Evolutionary conservation across 2,888 invertebrate species (phyloP).

Genomic region (Lasioglossum calceatum): DNA sequence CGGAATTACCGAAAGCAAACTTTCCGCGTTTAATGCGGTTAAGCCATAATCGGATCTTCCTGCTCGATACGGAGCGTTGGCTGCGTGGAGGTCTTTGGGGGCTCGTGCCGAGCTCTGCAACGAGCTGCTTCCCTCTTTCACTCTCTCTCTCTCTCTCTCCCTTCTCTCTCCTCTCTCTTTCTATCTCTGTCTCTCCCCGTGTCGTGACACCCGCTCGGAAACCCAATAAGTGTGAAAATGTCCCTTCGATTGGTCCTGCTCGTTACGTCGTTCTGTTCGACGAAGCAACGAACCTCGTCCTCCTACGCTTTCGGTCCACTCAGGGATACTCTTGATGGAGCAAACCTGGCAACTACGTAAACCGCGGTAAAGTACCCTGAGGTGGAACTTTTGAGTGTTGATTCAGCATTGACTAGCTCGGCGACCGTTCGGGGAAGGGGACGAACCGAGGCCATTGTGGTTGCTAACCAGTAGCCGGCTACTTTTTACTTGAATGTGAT

Average conservation of each 20-base stretch:
- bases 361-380: neutral
- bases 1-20: slow-evolving; percentile 73
- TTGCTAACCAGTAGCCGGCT: neutral
- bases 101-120: slow-evolving; percentile 49
- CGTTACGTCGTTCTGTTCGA: neutral
- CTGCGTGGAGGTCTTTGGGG: slow-evolving; percentile 52
- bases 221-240: slow-evolving; percentile 41
- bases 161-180: neutral
- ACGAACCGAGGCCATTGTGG: neutral
- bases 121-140: neutral
- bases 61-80: slow-evolving; percentile 63
- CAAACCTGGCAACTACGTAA: slow-evolving; percentile 2
- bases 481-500: neutral
- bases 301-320: neutral
- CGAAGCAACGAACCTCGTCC: neutral
- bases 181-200: neutral
- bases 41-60: slow-evolving; percentile 74
- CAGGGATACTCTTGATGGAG: neutral
- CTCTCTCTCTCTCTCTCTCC: neutral
- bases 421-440: neutral
- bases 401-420: neutral
- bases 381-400: neutral
- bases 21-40: slow-evolving; percentile 74
- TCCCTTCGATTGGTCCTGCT: slow-evolving; percentile 23
- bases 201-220: neutral